Evolutionary conservation across 2,888 invertebrate species (phyloP).

Genomic region (Cerceris ruficornis): DNA sequence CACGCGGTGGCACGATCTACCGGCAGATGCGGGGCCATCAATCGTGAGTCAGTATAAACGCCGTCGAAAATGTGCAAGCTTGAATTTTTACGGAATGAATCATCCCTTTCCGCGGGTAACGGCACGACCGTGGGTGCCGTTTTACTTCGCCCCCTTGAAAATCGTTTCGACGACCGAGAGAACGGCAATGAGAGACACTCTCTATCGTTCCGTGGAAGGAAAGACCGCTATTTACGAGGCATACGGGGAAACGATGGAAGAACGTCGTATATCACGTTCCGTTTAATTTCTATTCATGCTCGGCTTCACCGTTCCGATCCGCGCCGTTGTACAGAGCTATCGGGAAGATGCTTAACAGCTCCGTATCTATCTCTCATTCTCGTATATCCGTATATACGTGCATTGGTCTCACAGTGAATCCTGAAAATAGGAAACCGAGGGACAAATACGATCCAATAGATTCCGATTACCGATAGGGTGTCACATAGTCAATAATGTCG

Average conservation of each 20-base stretch:
- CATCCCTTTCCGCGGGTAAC: slow-evolving; percentile 50
- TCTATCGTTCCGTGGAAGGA: slow-evolving; percentile 10
- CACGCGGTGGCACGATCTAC: slow-evolving; percentile 55
- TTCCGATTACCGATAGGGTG: slow-evolving; percentile 41
- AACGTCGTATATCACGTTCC: slow-evolving; percentile 43
- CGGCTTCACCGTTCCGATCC: slow-evolving; percentile 14
- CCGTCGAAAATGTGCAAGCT: slow-evolving; percentile 62
- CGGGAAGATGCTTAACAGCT: background rate
- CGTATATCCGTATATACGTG: too few species aligned
- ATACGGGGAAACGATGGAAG: slow-evolving; percentile 14
- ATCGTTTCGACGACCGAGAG: slow-evolving; percentile 34
- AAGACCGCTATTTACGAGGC: slow-evolving; percentile 35
- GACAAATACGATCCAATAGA: slow-evolving; percentile 13
- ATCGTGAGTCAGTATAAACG: slow-evolving; percentile 54
- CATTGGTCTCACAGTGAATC: background rate
- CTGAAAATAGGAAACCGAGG: background rate
- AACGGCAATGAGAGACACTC: slow-evolving; percentile 36
- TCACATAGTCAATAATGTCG: slow-evolving; percentile 34
- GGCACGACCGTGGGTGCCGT: slow-evolving; percentile 51
- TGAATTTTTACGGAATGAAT: slow-evolving; percentile 64
- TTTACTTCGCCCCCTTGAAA: slow-evolving; percentile 40
- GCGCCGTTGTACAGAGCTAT: background rate
- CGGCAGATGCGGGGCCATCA: slow-evolving; percentile 58
- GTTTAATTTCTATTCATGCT: slow-evolving; percentile 55
- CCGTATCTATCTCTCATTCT: background rate